Conservation (phyloP, 2,113 vertebrate genomes). For the Australoheros scitulus region DNA sequence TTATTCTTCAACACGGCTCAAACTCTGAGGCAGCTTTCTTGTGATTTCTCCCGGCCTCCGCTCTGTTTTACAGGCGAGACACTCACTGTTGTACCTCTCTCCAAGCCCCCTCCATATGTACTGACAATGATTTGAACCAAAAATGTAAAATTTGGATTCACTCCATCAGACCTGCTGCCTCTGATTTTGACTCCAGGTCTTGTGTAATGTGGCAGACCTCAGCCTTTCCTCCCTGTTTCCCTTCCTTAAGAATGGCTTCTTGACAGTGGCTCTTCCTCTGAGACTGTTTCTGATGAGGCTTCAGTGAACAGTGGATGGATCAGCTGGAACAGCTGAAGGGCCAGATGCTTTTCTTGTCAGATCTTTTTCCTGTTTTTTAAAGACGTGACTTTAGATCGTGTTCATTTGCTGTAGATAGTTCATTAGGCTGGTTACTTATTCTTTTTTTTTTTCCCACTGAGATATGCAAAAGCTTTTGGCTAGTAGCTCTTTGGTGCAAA, state of each 20-base stretch:
- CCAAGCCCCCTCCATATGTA: too few species aligned
- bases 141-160: background rate
- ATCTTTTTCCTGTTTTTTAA: background rate
- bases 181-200: background rate
- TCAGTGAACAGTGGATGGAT: background rate
- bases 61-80: too few species aligned
- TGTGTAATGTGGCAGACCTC: fast-evolving
- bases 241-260: background rate
- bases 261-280: background rate
- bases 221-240: background rate
- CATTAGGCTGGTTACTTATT: background rate
- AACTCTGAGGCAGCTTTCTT: too few species aligned
- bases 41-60: too few species aligned
- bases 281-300: background rate
- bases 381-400: background rate
- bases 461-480: background rate
- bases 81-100: too few species aligned
- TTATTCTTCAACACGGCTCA: background rate
- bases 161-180: background rate
- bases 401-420: background rate
- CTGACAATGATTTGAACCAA: too few species aligned
- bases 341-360: background rate
- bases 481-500: background rate
- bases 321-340: background rate
- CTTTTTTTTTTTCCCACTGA: background rate